These are phyloP conservation scores for Lucilia sericata DNA, from an alignment of 1,140 invertebrate genomes.

Conservation along the genomic window DNA sequence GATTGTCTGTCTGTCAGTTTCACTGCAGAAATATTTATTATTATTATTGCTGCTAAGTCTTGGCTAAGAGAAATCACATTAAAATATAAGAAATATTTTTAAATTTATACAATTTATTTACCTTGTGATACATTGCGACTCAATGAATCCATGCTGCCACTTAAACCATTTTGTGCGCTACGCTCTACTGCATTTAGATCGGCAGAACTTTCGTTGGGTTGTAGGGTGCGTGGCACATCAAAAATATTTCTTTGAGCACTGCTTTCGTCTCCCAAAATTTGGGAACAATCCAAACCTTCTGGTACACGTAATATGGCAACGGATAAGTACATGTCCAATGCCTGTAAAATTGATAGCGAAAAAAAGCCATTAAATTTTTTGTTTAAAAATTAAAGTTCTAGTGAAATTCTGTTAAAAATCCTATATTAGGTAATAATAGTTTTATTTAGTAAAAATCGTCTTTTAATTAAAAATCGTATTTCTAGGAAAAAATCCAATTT, in stretches of 20 bases:
- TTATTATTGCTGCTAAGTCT: no score
- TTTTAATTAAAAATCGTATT: no score
- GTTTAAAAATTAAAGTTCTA: no score
- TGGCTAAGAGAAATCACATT: no score
- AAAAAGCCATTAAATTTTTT: no score
- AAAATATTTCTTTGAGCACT: slow-evolving; percentile 51
- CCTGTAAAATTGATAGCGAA: slow-evolving; percentile 60
- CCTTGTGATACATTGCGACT: slow-evolving; percentile 67
- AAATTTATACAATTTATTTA: slow-evolving; percentile 44
- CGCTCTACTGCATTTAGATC: slow-evolving; percentile 61
- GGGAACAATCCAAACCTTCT: slow-evolving; percentile 82
- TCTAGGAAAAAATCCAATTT: no score
- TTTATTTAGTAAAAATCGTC: no score
- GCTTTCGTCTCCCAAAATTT: slow-evolving; percentile 69
- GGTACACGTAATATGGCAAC: slow-evolving; percentile 87
- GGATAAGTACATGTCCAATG: slow-evolving; percentile 91
- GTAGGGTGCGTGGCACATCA: slow-evolving; percentile 63
- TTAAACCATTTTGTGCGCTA: slow-evolving; percentile 55
- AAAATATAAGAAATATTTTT: no score
- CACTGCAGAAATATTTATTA: no score
- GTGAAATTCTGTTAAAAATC: no score
- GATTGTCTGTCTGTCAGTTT: neutral
- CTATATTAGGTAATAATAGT: no score
- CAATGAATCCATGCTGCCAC: slow-evolving; percentile 65
- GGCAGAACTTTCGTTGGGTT: slow-evolving; percentile 64